phyloP scores from a whole-genome alignment of 2,797 vertebrate species.

The Fistularia commersonii region DNA sequence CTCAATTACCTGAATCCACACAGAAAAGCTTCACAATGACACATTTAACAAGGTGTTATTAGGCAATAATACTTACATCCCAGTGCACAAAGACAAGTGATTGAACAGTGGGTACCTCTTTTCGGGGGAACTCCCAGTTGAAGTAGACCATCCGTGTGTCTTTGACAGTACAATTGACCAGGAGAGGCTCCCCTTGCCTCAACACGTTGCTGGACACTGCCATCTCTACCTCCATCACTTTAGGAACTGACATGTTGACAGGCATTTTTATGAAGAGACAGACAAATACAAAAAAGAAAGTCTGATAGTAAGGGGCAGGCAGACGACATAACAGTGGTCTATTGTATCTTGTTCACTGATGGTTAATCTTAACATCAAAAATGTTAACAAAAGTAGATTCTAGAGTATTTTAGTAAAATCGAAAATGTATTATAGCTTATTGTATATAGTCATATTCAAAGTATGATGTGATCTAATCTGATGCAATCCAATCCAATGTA shows the following conservation, averaged over 20 bases:
- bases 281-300: not conserved
- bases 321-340: too few species aligned
- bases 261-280: not conserved
- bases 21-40: not conserved
- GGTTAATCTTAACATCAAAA: too few species aligned
- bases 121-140: conserved; percentile 82
- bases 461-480: not conserved
- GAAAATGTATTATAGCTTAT: not conserved
- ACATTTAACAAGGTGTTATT: not conserved
- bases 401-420: too few species aligned
- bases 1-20: conserved; percentile 71
- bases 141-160: conserved; percentile 81
- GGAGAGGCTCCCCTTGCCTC: conserved; percentile 79
- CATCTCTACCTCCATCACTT: conserved; percentile 69
- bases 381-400: too few species aligned
- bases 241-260: conserved; percentile 42
- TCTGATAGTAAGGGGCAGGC: not conserved
- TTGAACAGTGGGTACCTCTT: conserved; percentile 61
- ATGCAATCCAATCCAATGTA: not conserved
- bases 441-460: too few species aligned
- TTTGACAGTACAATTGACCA: conserved; percentile 80
- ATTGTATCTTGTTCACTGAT: too few species aligned
- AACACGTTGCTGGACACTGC: conserved; percentile 72
- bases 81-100: not conserved
- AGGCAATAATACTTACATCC: not conserved